phyloP scores from a whole-genome alignment of 2,113 vertebrate species.

The Maccullochella peelii region DNA sequence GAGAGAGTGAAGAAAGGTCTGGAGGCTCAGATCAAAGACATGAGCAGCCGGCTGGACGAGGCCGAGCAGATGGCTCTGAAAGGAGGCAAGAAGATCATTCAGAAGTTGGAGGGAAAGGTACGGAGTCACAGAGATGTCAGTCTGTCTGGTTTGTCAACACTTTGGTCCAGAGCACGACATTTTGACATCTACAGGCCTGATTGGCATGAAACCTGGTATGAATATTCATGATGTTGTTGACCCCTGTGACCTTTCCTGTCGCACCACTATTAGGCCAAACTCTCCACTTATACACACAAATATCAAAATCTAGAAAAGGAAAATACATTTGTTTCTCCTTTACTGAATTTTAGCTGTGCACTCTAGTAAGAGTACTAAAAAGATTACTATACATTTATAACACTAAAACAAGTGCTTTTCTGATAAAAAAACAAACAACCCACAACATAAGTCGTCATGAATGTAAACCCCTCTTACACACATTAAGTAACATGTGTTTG shows the following conservation, averaged over 20 bases:
- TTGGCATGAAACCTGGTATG: neutral
- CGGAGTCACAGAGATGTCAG: neutral
- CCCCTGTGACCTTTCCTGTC: neutral
- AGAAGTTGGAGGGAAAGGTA: slow-evolving; percentile 87
- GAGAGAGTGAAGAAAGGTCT: slow-evolving; percentile 85
- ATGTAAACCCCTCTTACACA: neutral
- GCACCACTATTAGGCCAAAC: neutral
- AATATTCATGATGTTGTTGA: neutral
- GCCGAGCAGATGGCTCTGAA: slow-evolving; percentile 86
- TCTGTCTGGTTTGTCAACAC: neutral
- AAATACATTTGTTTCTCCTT: no score
- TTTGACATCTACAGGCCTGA: neutral
- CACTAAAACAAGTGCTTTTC: no score
- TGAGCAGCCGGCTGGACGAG: slow-evolving; percentile 83
- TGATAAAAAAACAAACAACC: no score
- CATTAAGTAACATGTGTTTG: neutral
- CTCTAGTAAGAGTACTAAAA: no score
- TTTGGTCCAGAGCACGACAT: neutral
- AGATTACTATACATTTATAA: no score
- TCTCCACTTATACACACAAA: neutral
- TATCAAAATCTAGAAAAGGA: neutral
- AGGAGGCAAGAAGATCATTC: slow-evolving; percentile 87
- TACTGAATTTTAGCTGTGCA: no score
- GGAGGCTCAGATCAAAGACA: slow-evolving; percentile 85
- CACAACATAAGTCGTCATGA: no score